Evolutionary conservation across 1,140 invertebrate species (phyloP), one percentile per base, ranked within the genome.

Genomic region (Diachasma alloeum): DNA sequence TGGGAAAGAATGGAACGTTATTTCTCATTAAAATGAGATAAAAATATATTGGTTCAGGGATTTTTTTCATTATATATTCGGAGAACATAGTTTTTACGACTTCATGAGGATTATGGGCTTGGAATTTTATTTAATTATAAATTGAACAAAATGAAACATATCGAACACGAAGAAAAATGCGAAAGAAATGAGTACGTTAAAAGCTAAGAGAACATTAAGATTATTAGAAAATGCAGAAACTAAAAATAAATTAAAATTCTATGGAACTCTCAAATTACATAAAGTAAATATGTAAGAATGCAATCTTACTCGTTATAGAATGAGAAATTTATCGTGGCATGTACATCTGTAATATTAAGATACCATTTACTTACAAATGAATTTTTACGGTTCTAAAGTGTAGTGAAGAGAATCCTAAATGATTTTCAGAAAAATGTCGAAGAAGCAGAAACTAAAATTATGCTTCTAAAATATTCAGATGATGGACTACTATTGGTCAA

Each of bases 331-430:
- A 3, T 63, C 24, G 24, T 63, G 59, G 59, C 26, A 63, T 63
- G 59, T 63, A 63, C 59, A 63, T 63, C 59, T 63, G 59, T 63
- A 63, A 31, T 63, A 63, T 63, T 63, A 63, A 63, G 22, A 53
- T 63, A 63, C 59, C 59, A 63, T 63, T n/a, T 31, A 63, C 59
- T 63, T 63, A 63, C 19, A 63, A 22, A 63, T 63, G 26, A 63
- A 26, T 63, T 63, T 63, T 13, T 4, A 13, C 22, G 5, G 59
- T 63, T 5, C 19, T 63, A 8, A 26, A 63, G 1, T 63, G 11
- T 24, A 63, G 24, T 63, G 24, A 63, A 63, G 59, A 63, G 24
- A 63, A 15, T 42, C 39, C 48, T 53, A 53, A 53, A 53, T 53
- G 48, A 53, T 5, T 53, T 53, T 53, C 48, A 53, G 48, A 17